Percentiles rank a stretch among this genome's conserved stretches.
These are phyloP conservation scores for Scleropages formosus DNA, from an alignment of 2,797 vertebrate species.

Conservation along the genomic window DNA sequence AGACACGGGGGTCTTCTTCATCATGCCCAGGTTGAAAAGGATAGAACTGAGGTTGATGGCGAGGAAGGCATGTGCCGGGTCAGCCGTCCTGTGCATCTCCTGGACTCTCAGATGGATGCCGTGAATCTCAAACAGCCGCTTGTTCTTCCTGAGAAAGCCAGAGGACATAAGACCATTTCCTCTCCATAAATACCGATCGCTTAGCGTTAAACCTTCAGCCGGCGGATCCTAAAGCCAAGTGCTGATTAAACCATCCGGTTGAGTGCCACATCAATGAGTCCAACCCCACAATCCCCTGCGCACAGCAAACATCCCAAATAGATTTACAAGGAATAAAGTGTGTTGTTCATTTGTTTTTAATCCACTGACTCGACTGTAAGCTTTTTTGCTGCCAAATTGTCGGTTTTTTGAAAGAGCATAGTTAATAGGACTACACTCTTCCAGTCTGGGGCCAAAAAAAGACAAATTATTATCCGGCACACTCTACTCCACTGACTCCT, in stretches of 20 bases:
- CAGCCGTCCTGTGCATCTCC: constrained; percentile 71
- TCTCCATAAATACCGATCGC: neutral
- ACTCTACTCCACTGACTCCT: neutral
- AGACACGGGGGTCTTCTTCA: neutral
- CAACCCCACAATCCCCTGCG: neutral
- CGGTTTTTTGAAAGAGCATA: neutral
- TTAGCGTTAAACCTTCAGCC: neutral
- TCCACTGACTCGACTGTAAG: constrained; percentile 9
- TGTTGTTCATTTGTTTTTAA: constrained; percentile 13
- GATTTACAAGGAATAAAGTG: constrained; percentile 21
- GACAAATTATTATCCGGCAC: neutral
- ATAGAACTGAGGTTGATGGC: constrained; percentile 81
- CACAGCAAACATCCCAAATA: constrained; percentile 28
- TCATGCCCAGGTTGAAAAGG: constrained; percentile 68
- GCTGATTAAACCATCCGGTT: constrained; percentile 25
- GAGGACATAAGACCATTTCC: neutral
- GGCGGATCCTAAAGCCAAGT: neutral
- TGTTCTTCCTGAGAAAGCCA: constrained; percentile 63
- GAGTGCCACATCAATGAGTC: constrained; percentile 4
- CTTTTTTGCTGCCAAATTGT: constrained; percentile 10
- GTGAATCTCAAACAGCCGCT: constrained; percentile 80
- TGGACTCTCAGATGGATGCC: constrained; percentile 74
- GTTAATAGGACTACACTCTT: neutral
- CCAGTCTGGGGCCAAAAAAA: neutral
- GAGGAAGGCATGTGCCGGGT: constrained; percentile 39